Base-by-base conservation (phyloP, 2,113 vertebrate species). In the Elgaria multicarinata region DNA sequence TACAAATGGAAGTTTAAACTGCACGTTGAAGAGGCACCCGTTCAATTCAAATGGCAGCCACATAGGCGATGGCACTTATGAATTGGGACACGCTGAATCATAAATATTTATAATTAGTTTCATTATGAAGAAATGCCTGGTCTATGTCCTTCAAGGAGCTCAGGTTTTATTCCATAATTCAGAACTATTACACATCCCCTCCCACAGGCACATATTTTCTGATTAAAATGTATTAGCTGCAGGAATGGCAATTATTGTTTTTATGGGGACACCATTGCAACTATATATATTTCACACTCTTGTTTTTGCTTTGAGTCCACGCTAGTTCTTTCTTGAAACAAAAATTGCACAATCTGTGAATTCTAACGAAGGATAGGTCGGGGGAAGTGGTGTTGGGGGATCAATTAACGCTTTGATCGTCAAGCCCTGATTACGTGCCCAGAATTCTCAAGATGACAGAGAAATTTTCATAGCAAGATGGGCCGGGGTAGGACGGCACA, bases 71-170 rank as follows among this genome's bases (percentile, higher is more conserved):
- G n/a, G 44, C 20, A 71, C 44, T 84, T 71, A 85, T 36, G 44
- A 50, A 71, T 22, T 72, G 31, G 67, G 83, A n/a, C 33, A 33
- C 5, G 46, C 36, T 72, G 83, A 55, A 44, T 26, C 6, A 85
- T 72, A 72, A 74, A 72, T 85, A 85, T 74, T 72, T 72, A 85
- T 85, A 85, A 72, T 71, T 44, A 74, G 33, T 36, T 74, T 55
- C 69, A 74, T 53, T 85, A 72, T 28, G n/a, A 50, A 69, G 55
- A 74, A 74, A 74, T 46, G 42, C 39, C 82, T 83, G 82, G 62
- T 79, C 26, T 50, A 16, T 4, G 46, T 79, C 28, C 55, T 79
- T 33, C 77, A 50, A 79, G 77, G 33, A 72, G 83, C 31, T 46
- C 33, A 26, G 22, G 67, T 55, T 74, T 85, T 36, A 39, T 72